These are phyloP conservation scores for Plebejus melissa DNA, from an alignment of 2,888 invertebrate species.

Conservation along the genomic window DNA sequence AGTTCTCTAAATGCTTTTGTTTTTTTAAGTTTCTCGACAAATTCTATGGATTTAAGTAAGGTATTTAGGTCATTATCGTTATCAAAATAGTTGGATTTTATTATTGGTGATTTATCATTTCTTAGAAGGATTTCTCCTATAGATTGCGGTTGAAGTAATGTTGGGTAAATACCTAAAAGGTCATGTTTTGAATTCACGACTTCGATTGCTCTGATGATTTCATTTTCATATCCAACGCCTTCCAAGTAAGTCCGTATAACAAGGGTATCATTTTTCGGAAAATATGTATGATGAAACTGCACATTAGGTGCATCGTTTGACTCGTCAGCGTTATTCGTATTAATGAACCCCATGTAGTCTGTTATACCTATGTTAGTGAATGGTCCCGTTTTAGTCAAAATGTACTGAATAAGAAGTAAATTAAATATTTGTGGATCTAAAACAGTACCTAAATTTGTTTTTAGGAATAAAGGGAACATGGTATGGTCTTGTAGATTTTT, in stretches of 20 bases:
- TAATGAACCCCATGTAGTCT: slow-evolving; percentile 73
- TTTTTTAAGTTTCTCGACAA: slow-evolving; percentile 52
- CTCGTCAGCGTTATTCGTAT: slow-evolving; percentile 52
- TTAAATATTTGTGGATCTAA: slow-evolving; percentile 42
- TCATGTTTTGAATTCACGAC: slow-evolving; percentile 48
- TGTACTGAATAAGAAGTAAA: slow-evolving; percentile 63
- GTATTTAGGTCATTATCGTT: slow-evolving; percentile 73
- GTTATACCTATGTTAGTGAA: slow-evolving; percentile 60
- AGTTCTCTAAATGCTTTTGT: slow-evolving; percentile 58
- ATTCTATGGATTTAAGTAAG: slow-evolving; percentile 59
- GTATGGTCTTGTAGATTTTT: slow-evolving; percentile 75
- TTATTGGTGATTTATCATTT: slow-evolving; percentile 70
- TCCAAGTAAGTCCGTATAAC: slow-evolving; percentile 43
- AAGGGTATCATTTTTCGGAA: slow-evolving; percentile 45
- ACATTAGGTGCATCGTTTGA: slow-evolving; percentile 67
- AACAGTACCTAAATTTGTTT: slow-evolving; percentile 39
- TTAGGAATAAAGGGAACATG: slow-evolving; percentile 48
- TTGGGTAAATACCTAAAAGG: slow-evolving; percentile 56
- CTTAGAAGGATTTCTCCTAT: slow-evolving; percentile 76
- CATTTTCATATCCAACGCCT: slow-evolving; percentile 47
- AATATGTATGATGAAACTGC: slow-evolving; percentile 62
- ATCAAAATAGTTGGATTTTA: slow-evolving; percentile 80
- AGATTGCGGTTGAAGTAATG: slow-evolving; percentile 70
- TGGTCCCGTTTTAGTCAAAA: slow-evolving; percentile 66
- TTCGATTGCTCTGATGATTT: slow-evolving; percentile 45